A percentile compares a stretch with the other conserved stretches of the same genome.
These are phyloP conservation scores for Ctenicera cuprea DNA, from an alignment of 2,888 invertebrate species.

Conservation along the genomic window DNA sequence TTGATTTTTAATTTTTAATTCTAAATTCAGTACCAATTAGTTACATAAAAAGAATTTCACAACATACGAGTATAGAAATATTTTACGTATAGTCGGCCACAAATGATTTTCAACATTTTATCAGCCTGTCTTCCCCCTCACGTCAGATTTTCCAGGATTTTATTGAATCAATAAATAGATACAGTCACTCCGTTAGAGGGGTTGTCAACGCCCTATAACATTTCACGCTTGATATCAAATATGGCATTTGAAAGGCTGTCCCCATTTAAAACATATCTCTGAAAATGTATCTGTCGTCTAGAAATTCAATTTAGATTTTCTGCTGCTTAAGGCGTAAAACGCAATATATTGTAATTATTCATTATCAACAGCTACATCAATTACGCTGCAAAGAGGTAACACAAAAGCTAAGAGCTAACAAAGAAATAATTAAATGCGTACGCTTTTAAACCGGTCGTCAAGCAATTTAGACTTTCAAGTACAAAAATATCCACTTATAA, in stretches of 20 bases:
- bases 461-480: background rate
- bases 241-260: background rate
- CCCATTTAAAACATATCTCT: conserved; percentile 2
- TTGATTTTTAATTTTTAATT: no score
- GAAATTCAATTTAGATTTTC: background rate
- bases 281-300: background rate
- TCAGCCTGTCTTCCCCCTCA: conserved; percentile 6
- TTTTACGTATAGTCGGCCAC: background rate
- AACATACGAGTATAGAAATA: no score
- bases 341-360: no score
- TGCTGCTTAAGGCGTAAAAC: background rate
- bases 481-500: conserved; percentile 16
- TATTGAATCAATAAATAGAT: conserved; percentile 33
- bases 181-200: conserved; percentile 29
- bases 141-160: conserved; percentile 28
- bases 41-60: no score
- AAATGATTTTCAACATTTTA: background rate
- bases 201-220: conserved; percentile 6
- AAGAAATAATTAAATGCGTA: background rate
- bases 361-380: no score
- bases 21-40: no score
- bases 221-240: conserved; percentile 20
- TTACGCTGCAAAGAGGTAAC: no score
- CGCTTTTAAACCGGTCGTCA: background rate
- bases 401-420: no score